phyloP scores from a whole-genome alignment of 2,113 vertebrate species.

The Motacilla alba region DNA sequence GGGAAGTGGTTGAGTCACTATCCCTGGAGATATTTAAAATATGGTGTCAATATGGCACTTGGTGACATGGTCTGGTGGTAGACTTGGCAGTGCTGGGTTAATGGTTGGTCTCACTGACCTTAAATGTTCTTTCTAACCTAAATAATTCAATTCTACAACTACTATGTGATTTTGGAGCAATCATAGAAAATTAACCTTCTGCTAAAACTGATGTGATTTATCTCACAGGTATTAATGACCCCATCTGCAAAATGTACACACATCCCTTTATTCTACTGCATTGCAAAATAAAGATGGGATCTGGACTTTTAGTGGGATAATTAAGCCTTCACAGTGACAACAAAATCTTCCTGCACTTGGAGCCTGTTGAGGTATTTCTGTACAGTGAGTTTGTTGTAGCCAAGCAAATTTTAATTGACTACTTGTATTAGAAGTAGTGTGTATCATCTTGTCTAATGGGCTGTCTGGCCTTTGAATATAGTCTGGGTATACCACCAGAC shows the following conservation, averaged over 20 bases:
- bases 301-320: not conserved
- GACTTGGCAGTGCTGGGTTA: not conserved
- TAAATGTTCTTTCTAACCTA: not conserved
- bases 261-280: not conserved
- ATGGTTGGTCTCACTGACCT: not conserved
- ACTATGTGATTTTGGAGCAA: not conserved
- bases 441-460: not conserved
- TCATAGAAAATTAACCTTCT: not conserved
- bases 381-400: not conserved
- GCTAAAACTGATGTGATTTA: not conserved
- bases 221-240: not conserved
- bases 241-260: not conserved
- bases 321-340: not conserved
- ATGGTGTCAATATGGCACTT: rapidly evolving
- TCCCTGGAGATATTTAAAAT: not conserved
- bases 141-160: not conserved
- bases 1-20: not conserved
- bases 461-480: not conserved
- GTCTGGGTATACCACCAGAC: not conserved
- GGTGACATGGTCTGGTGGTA: not conserved
- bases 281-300: not conserved
- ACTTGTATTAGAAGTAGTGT: not conserved
- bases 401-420: not conserved
- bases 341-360: not conserved
- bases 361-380: not conserved